phyloP scores from a whole-genome alignment of 2,888 invertebrate genomes.

The Cryptocephalus moraei region DNA sequence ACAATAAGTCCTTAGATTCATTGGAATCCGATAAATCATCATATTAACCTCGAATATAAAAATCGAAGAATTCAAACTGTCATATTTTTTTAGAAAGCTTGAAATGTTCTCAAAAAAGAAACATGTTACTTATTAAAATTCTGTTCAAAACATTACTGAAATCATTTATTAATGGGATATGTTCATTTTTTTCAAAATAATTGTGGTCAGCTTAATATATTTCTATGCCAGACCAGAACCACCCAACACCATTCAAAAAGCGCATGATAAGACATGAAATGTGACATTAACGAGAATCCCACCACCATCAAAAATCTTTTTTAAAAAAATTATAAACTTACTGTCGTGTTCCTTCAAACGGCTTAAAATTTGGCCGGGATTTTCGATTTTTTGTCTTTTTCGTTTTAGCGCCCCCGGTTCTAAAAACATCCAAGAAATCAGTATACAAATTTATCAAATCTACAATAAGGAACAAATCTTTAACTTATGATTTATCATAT shows the following conservation, averaged over 20 bases:
- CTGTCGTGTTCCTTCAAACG: conserved; percentile 41
- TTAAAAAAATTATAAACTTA: conserved; percentile 37
- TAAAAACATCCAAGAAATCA: conserved; percentile 25
- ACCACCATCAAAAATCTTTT: conserved; percentile 14
- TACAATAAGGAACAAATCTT: background rate
- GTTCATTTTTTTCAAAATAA: too few species aligned
- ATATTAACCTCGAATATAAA: too few species aligned
- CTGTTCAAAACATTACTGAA: too few species aligned
- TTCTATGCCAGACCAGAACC: background rate
- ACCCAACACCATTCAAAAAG: background rate
- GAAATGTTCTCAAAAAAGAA: too few species aligned
- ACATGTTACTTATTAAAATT: too few species aligned
- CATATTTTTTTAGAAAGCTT: too few species aligned
- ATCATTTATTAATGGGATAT: too few species aligned
- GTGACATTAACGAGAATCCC: conserved; percentile 3
- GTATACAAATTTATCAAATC: background rate
- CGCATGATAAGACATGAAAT: background rate
- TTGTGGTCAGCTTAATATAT: too few species aligned
- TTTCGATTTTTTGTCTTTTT: conserved; percentile 46
- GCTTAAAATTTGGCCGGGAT: conserved; percentile 40
- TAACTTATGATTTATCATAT: background rate
- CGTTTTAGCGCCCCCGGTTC: conserved; percentile 50
- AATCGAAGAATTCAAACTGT: too few species aligned
- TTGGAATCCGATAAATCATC: too few species aligned
- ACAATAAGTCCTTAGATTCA: too few species aligned